Percentiles rank a stretch among this genome's conserved stretches.
phyloP scores from a whole-genome alignment of 2,113 vertebrate genomes.

The crab-eating macaque (Macaca fascicularis) region DNA sequence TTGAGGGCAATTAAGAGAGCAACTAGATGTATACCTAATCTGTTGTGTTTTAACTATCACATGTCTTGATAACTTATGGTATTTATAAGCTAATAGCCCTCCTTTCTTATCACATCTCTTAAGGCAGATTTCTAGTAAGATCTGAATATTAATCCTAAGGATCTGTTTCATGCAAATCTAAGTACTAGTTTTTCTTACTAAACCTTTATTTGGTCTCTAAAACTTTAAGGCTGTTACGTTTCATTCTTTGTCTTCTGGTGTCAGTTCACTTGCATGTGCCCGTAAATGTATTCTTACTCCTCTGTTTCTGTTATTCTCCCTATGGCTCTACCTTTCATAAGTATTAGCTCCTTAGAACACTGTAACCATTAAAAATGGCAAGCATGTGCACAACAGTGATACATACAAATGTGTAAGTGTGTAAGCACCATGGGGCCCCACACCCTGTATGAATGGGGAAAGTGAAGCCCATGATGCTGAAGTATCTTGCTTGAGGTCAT shows the following conservation, averaged over 20 bases:
- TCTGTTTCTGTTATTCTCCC: neutral
- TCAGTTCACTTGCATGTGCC: neutral
- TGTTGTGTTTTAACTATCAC: neutral
- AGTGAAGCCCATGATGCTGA: neutral
- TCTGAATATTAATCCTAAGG: neutral
- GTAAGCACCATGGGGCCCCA: neutral
- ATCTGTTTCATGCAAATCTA: neutral
- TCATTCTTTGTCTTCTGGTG: neutral
- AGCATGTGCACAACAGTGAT: neutral
- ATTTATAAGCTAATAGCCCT: neutral
- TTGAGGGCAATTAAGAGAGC: neutral
- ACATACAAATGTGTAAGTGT: neutral
- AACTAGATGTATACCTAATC: neutral
- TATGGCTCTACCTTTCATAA: neutral
- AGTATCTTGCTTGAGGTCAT: neutral
- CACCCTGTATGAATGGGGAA: neutral
- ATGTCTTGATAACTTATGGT: neutral
- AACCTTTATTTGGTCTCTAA: neutral
- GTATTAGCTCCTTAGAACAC: neutral
- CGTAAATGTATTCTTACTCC: neutral
- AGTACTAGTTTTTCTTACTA: neutral
- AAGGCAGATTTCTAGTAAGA: neutral
- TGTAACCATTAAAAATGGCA: constrained; percentile 5
- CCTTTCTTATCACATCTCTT: neutral
- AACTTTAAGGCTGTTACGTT: neutral